Percentiles rank a stretch among this genome's conserved stretches.
Evolutionary conservation across 2,797 vertebrate species (phyloP).

Genomic region (Pipistrellus pygmaeus): DNA sequence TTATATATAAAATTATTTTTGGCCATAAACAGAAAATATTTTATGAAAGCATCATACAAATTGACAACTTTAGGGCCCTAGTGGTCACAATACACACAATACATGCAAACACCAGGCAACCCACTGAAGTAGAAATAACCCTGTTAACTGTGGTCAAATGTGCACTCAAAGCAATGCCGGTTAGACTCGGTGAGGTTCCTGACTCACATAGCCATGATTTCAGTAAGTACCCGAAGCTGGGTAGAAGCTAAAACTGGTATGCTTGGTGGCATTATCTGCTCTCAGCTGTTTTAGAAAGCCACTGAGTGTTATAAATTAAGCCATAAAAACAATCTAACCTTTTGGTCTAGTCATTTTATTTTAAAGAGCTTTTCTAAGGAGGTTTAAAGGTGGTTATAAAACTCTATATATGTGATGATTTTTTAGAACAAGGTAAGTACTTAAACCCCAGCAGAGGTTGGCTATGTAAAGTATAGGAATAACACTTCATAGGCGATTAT

Average conservation of each 20-base stretch:
- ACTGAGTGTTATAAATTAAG: neutral
- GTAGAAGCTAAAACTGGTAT: neutral
- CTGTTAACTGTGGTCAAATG: neutral
- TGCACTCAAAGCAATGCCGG: neutral
- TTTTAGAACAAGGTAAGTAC: too few relatives aligned
- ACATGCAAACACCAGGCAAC: neutral
- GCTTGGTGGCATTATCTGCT: neutral
- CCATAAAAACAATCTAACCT: neutral
- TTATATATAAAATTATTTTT: neutral
- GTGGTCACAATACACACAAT: neutral
- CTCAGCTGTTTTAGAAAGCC: neutral
- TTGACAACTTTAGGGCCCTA: neutral
- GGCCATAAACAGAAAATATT: neutral
- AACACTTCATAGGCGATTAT: neutral
- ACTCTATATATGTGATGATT: neutral
- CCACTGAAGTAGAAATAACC: neutral
- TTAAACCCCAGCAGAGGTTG: too few relatives aligned
- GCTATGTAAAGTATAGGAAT: too few relatives aligned
- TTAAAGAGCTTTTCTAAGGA: constrained; percentile 35
- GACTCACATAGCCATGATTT: neutral
- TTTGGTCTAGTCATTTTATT: neutral
- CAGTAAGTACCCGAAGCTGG: neutral
- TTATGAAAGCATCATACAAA: neutral
- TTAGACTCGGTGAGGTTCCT: neutral
- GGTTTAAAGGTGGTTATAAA: constrained; percentile 28